phyloP scores from a whole-genome alignment of 2,888 invertebrate genomes.

The Patella caerulea region DNA sequence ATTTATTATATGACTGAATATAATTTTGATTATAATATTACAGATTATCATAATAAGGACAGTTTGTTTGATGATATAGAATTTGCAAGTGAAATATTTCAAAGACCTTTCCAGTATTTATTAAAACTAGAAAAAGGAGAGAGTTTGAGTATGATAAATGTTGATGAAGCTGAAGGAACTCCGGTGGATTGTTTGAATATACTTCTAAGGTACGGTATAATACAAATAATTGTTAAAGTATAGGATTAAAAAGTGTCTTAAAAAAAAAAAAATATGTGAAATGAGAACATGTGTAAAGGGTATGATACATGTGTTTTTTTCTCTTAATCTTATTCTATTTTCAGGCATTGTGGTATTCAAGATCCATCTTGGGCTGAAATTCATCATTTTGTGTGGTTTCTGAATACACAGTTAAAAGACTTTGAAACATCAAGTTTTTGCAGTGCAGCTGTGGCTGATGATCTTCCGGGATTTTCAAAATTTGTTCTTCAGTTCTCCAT shows the following conservation, averaged over 20 bases:
- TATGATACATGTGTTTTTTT: background rate
- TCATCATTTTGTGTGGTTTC: constrained; percentile 59
- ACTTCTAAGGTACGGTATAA: constrained; percentile 44
- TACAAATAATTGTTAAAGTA: background rate
- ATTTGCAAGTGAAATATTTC: constrained; percentile 50
- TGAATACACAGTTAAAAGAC: constrained; percentile 58
- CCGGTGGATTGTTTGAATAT: constrained; percentile 38
- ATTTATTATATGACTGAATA: no score
- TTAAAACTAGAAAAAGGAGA: constrained; percentile 31
- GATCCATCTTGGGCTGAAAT: constrained; percentile 59
- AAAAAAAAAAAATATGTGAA: background rate
- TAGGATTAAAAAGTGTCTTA: background rate
- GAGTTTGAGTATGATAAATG: constrained; percentile 31
- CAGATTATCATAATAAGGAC: constrained; percentile 29
- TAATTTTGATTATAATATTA: no score
- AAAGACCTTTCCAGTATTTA: constrained; percentile 58
- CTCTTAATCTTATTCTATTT: constrained; percentile 11
- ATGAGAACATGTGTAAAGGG: background rate
- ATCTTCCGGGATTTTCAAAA: constrained; percentile 54
- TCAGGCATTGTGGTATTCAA: constrained; percentile 49
- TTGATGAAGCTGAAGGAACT: constrained; percentile 29
- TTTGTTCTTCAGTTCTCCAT: constrained; percentile 60
- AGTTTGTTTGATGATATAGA: constrained; percentile 51
- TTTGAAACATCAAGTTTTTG: constrained; percentile 58
- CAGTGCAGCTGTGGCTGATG: constrained; percentile 37